A percentile compares a stretch with the other conserved stretches of the same genome.
Evolutionary conservation across 2,888 invertebrate species (phyloP).

Genomic region (Andrena dorsata): DNA sequence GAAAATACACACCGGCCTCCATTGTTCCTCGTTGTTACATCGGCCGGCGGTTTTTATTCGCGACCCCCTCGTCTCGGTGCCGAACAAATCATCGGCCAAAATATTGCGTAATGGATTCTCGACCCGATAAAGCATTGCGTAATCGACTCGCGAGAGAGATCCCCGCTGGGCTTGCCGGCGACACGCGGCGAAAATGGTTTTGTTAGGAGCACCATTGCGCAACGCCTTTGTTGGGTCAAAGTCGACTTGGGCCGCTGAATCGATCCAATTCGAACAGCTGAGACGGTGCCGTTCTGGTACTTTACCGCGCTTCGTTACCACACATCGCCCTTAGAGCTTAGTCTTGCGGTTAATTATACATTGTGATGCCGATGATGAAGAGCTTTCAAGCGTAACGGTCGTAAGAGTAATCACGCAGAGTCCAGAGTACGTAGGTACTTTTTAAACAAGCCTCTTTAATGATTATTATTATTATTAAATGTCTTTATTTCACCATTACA

Average conservation of each 20-base stretch:
- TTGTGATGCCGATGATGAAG: too few relatives aligned
- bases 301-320: too few relatives aligned
- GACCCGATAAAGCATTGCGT: neutral
- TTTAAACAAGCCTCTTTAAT: too few relatives aligned
- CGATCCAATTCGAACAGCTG: neutral
- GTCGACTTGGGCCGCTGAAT: neutral
- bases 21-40: neutral
- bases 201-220: constrained; percentile 11
- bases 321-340: too few relatives aligned
- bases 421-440: too few relatives aligned
- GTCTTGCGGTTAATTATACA: too few relatives aligned
- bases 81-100: constrained; percentile 2
- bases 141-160: neutral
- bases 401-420: too few relatives aligned
- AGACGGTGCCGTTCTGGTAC: neutral
- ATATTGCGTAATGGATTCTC: constrained; percentile 36
- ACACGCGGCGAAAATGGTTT: constrained; percentile 8
- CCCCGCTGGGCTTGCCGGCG: neutral
- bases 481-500: too few relatives aligned
- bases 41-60: constrained; percentile 13
- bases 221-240: constrained; percentile 20
- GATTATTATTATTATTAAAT: too few relatives aligned
- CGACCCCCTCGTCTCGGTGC: neutral
- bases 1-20: neutral
- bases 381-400: too few relatives aligned